These are phyloP conservation scores for Frankliniella fusca DNA, from an alignment of 2,888 invertebrate species.

Conservation along the genomic window DNA sequence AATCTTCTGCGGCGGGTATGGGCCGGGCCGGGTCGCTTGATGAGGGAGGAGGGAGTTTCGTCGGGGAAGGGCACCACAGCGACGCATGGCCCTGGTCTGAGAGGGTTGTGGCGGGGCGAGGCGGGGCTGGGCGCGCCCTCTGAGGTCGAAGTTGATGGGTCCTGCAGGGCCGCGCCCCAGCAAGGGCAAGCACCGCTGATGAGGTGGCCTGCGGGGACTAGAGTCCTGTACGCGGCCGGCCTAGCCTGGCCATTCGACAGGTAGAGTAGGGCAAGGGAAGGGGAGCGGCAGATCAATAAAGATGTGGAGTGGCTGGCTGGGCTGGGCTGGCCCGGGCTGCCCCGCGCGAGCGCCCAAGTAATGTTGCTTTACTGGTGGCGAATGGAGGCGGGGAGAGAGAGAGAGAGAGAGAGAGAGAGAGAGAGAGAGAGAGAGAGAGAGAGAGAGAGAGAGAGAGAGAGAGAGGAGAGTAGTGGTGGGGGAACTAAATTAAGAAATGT, in stretches of 20 bases:
- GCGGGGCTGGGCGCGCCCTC: background rate
- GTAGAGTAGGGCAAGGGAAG: background rate
- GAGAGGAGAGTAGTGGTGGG: background rate
- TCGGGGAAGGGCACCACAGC: background rate
- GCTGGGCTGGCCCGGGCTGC: too few relatives aligned
- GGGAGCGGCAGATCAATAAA: too few relatives aligned
- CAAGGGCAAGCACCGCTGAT: background rate
- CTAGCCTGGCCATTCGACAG: background rate
- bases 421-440: too few relatives aligned
- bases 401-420: background rate
- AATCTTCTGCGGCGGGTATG: too few relatives aligned
- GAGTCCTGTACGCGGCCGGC: too few relatives aligned
- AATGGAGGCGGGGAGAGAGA: background rate
- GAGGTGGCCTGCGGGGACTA: background rate
- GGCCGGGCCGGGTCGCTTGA: too few relatives aligned
- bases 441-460: background rate
- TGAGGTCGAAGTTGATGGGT: background rate
- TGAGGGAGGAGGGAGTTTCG: too few relatives aligned
- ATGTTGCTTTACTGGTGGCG: background rate
- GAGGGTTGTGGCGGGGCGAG: background rate
- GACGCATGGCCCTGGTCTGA: background rate
- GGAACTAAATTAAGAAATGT: slow-evolving; percentile 14
- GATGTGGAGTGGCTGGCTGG: too few relatives aligned
- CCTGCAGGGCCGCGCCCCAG: background rate
- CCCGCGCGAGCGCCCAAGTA: too few relatives aligned